phyloP scores from a whole-genome alignment of 2,113 vertebrate species.

The Sinocyclocheilus maitianheensis region DNA sequence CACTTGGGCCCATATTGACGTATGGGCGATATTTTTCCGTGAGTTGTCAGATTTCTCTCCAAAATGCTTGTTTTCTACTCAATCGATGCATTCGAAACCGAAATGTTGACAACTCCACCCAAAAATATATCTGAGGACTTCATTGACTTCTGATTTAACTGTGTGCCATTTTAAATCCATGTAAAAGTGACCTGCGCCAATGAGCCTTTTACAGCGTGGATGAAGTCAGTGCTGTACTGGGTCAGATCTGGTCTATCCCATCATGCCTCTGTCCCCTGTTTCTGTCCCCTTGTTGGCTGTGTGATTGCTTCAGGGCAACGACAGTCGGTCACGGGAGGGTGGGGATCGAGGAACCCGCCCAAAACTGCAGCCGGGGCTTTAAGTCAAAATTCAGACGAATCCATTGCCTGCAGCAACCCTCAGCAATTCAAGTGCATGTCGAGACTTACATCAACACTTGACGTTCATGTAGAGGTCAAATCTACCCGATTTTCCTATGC shows the following conservation, averaged over 20 bases:
- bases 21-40: constrained; percentile 85
- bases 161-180: constrained; percentile 78
- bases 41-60: constrained; percentile 83
- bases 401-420: constrained; percentile 74
- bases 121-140: constrained; percentile 84
- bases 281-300: constrained; percentile 72
- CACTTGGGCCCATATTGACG: constrained; percentile 76
- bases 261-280: constrained; percentile 76
- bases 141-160: constrained; percentile 81
- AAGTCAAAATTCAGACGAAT: background rate
- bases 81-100: constrained; percentile 38
- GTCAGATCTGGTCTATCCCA: constrained; percentile 69
- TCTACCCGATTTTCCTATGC: background rate
- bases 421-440: constrained; percentile 52
- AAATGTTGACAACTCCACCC: constrained; percentile 84
- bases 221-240: constrained; percentile 77
- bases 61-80: background rate
- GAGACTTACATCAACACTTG: constrained; percentile 53
- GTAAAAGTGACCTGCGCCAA: constrained; percentile 73
- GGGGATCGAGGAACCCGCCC: too few relatives aligned
- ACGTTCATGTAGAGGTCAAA: constrained; percentile 55
- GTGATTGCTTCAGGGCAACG: constrained; percentile 78
- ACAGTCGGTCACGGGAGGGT: constrained; percentile 63
- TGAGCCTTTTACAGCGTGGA: constrained; percentile 75
- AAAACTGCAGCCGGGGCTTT: background rate